Base-by-base conservation (phyloP, 1,140 invertebrate genomes). In the Drosophila baimaii region DNA sequence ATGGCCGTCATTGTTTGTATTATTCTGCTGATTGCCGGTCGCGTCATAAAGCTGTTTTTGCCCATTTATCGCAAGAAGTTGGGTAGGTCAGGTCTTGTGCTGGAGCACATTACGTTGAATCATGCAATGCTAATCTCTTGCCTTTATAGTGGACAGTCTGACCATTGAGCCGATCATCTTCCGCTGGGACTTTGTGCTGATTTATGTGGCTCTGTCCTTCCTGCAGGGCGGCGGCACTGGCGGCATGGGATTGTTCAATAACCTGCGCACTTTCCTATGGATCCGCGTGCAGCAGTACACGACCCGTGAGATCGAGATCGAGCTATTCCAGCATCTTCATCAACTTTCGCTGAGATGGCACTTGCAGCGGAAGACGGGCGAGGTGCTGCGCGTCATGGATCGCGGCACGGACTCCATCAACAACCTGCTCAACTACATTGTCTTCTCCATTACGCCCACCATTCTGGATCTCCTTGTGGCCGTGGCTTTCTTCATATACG, bases 221-320 rank as follows among this genome's bases (percentile, higher is more conserved):
- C 93, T 99, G 2, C 98, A 98, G 94, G 98, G 98, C 3, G 97
- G 97, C 27, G 97, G 96, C 49, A 96, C 96, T 13, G 97, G 97
- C 15, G 94, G 95, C n/a, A 97, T 97, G 96, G 98, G 98, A 19
- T 93, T 99, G 44, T 93, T 99, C 10, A 99, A 98, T 91, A 99
- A 98, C 92, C 79, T 98, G 2, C 94, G 98, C 43, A 95, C 96
- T 3, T 98, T 98, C 90, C 92, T 99, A 6, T 99, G 98, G 98
- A 98, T 99, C 85, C 94, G 95, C 74, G 96, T 99, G 49, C 97
- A 98, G 80, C 98, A 99, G 90, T 99, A 97, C 88, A 99, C 98
- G 3, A 98, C 97, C 5, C 94, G 97, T 65, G 96, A 98, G 93
- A 94, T 99, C 37, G 96, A 99, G 93, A 95, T 96, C 56, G 94